Percentiles rank a stretch among this genome's conserved stretches.
These are phyloP conservation scores for Trematomus bernacchii DNA, from an alignment of 2,797 vertebrate genomes.

Conservation along the genomic window DNA sequence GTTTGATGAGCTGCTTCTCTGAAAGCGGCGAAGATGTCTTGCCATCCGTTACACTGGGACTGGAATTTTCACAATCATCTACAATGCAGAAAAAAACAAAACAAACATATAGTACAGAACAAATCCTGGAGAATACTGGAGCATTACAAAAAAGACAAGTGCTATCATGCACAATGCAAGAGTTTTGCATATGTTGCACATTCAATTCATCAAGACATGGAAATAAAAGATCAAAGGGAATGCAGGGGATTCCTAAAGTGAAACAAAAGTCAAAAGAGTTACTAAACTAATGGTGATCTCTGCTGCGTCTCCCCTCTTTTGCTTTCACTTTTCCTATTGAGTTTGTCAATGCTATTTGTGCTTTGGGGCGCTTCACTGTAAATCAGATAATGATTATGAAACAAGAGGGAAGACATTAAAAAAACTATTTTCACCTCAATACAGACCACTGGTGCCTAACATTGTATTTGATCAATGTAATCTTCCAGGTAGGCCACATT, in stretches of 20 bases:
- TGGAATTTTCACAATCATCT: conserved; percentile 39
- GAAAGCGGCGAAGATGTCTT: not conserved
- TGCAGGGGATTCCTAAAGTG: conserved; percentile 14
- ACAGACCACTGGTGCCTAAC: not conserved
- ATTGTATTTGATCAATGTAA: not conserved
- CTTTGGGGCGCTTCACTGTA: not conserved
- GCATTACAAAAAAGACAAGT: not conserved
- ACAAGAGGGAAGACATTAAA: not conserved
- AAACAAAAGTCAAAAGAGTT: not conserved
- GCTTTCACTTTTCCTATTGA: conserved; percentile 31
- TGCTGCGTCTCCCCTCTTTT: conserved; percentile 3
- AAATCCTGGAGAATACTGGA: not conserved
- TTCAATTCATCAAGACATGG: not conserved
- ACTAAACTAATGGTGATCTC: not conserved
- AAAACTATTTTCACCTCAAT: not conserved
- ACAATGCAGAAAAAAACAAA: conserved; percentile 24
- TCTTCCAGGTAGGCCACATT: not conserved
- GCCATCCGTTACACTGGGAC: not conserved
- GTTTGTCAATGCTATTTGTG: not conserved
- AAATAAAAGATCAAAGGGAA: not conserved
- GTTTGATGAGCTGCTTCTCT: conserved; percentile 64
- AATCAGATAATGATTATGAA: not conserved
- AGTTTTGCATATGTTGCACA: not conserved
- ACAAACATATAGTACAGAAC: not conserved
- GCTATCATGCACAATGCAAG: not conserved